phyloP scores from a whole-genome alignment of 35 echinoderm and acorn worm genomes.

The Diadema setosum region DNA sequence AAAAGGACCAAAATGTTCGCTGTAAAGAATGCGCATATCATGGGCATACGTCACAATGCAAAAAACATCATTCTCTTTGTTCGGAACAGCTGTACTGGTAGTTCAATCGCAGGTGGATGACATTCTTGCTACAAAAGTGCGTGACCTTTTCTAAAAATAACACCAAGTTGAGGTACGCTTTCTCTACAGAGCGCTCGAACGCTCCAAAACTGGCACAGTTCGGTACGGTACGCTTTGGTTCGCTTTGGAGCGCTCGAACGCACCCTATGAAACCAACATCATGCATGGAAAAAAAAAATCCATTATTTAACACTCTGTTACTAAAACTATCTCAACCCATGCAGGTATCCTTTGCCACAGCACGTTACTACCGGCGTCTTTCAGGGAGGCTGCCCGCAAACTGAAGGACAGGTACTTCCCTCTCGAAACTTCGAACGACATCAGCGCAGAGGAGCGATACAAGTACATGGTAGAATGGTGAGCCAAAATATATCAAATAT shows the following conservation, averaged over 20 bases:
- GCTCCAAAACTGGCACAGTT: too few species aligned
- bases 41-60: too few species aligned
- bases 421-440: slow-evolving; percentile 52
- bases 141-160: too few species aligned
- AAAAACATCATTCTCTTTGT: too few species aligned
- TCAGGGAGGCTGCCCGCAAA: slow-evolving; percentile 40
- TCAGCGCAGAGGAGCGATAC: slow-evolving; percentile 52
- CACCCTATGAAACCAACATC: not conserved
- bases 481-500: not conserved
- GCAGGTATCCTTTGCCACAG: slow-evolving; percentile 75
- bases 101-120: not conserved
- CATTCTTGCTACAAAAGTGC: too few species aligned
- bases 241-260: too few species aligned
- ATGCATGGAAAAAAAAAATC: not conserved
- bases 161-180: too few species aligned
- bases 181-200: too few species aligned
- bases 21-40: not conserved
- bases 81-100: not conserved
- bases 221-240: too few species aligned
- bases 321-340: not conserved
- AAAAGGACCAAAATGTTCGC: not conserved
- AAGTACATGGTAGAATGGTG: slow-evolving; percentile 84
- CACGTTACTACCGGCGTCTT: slow-evolving; percentile 46
- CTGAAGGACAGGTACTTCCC: slow-evolving; percentile 69
- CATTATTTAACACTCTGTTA: not conserved